Evolutionary conservation across 2,113 vertebrate species (phyloP).

Genomic region (Xiphorhynchus elegans): DNA sequence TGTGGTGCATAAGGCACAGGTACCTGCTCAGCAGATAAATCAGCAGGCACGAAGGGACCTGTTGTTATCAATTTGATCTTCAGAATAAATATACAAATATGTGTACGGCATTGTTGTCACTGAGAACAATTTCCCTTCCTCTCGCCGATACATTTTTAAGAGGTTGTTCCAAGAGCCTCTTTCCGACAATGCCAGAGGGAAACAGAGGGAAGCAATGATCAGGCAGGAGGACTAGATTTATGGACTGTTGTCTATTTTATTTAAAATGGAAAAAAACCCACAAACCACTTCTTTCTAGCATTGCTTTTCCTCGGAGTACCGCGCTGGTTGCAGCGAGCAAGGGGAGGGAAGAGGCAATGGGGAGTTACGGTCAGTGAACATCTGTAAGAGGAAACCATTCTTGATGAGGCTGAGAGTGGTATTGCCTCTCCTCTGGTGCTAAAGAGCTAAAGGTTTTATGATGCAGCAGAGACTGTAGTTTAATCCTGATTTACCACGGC

Average conservation of each 20-base stretch:
- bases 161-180: slow-evolving; percentile 23
- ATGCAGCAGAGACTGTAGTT: slow-evolving; percentile 25
- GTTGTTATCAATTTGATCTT: slow-evolving; percentile 78
- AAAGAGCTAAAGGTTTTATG: slow-evolving; percentile 50
- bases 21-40: slow-evolving; percentile 74
- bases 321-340: not conserved
- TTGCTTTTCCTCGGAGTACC: not conserved
- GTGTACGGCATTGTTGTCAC: slow-evolving; percentile 27
- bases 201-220: slow-evolving; percentile 12
- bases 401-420: slow-evolving; percentile 7
- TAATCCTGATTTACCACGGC: slow-evolving; percentile 41
- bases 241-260: slow-evolving; percentile 14
- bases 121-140: slow-evolving; percentile 21
- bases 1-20: slow-evolving; percentile 9
- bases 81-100: slow-evolving; percentile 54
- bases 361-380: not conserved
- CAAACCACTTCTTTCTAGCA: not conserved
- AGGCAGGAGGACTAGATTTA: slow-evolving; percentile 43
- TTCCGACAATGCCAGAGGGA: slow-evolving; percentile 25
- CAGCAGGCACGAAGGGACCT: slow-evolving; percentile 64
- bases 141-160: slow-evolving; percentile 1
- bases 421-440: slow-evolving; percentile 6
- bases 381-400: slow-evolving; percentile 3
- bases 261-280: not conserved
- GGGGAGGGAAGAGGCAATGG: not conserved